These are phyloP conservation scores for Ischnus inquisitorius DNA, from an alignment of 2,888 invertebrate genomes.

Conservation along the genomic window DNA sequence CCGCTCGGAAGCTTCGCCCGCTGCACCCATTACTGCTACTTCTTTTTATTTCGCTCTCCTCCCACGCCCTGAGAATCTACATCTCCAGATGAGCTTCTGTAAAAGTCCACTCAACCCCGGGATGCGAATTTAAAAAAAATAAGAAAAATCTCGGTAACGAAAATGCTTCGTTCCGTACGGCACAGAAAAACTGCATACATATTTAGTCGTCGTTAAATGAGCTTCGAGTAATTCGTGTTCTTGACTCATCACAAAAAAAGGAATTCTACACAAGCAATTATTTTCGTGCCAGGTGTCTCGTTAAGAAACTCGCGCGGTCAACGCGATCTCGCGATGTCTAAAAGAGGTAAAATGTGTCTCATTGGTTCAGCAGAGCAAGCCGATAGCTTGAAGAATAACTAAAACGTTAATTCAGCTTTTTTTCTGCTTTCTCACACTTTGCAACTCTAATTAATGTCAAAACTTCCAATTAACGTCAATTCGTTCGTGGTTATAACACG, in stretches of 20 bases:
- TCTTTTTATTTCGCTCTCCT: slow-evolving; percentile 50
- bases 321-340: background rate
- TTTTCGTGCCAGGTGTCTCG: background rate
- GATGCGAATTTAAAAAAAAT: slow-evolving; percentile 13
- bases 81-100: slow-evolving; percentile 68
- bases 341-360: no score
- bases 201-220: slow-evolving; percentile 37
- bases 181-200: slow-evolving; percentile 28
- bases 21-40: slow-evolving; percentile 64
- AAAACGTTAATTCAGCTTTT: background rate
- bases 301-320: background rate
- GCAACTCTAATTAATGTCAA: background rate
- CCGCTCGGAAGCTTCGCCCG: slow-evolving; percentile 22
- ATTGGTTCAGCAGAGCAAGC: no score
- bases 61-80: slow-evolving; percentile 61
- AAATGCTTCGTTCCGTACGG: slow-evolving; percentile 12
- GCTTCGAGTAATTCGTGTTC: slow-evolving; percentile 2
- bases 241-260: no score
- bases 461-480: background rate
- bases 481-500: background rate
- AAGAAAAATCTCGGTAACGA: background rate
- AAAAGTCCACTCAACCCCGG: slow-evolving; percentile 55
- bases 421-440: background rate
- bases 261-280: background rate
- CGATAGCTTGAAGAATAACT: no score